phyloP scores from a whole-genome alignment of 30 jellyfish, hydroid and myxozoan genomes.

The Rhopilema esculentum region DNA sequence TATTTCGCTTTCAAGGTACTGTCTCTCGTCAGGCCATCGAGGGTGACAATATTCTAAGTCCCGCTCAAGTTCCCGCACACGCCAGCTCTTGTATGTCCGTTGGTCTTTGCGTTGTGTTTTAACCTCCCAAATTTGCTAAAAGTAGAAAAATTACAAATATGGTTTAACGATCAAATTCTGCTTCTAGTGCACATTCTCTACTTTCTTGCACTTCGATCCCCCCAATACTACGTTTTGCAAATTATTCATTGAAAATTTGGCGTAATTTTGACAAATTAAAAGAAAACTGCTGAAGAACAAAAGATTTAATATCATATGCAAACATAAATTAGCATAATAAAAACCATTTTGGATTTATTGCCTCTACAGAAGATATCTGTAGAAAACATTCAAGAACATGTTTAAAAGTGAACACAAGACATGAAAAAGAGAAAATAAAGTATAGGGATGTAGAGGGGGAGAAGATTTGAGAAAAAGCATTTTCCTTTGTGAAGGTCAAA shows the following conservation, averaged over 20 bases:
- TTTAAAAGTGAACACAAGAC: not conserved
- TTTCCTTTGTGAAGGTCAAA: no score
- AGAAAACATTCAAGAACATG: not conserved
- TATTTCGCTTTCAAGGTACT: constrained; percentile 78
- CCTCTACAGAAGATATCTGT: not conserved
- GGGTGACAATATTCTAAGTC: constrained; percentile 94
- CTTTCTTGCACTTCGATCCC: no score
- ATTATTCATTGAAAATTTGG: no score
- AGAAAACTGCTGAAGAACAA: not conserved
- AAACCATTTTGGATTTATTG: not conserved
- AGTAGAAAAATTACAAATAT: not conserved
- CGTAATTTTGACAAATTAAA: no score
- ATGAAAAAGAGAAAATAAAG: not conserved
- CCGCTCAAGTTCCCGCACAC: constrained; percentile 81
- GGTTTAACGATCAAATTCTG: no score
- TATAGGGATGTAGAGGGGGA: no score
- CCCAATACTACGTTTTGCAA: no score
- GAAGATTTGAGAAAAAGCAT: no score
- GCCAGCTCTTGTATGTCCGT: constrained; percentile 59
- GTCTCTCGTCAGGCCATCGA: constrained; percentile 94
- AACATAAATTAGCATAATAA: not conserved
- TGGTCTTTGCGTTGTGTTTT: constrained; percentile 71
- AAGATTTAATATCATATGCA: not conserved
- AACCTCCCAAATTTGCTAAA: constrained; percentile 92
- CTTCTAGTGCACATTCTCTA: not conserved